Evolutionary conservation across 2,797 vertebrate species (phyloP), one percentile per base, ranked within the genome.

Genomic region (Hyperoplus immaculatus): DNA sequence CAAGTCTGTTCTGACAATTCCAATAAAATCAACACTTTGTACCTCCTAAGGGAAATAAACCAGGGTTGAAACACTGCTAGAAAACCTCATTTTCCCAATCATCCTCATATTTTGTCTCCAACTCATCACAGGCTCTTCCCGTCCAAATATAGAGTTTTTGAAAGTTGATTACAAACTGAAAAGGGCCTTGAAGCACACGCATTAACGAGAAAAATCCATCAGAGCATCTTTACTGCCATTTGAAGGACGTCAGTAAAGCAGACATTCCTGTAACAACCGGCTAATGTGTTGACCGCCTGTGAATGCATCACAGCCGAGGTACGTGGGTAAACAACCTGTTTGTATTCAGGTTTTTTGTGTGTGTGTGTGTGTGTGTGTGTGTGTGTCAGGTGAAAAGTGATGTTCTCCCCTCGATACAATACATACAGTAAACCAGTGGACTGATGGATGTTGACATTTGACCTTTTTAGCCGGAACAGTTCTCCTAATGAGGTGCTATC

Each of bases 401-500:
- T 73, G 58, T 72, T 73, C 78, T 68, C 36, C 29, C 56, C 13
- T 64, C 14, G 42, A 74, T 42, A 68, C 53, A 46, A 72, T 42
- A 68, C 53, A 42, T 69, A 12, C 81, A 75, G 72, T 74, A 64
- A 67, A 29, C 29, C 29, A 2, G 60, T 59, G 47, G 60, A 18
- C 64, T 46, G 16, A 79, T 36, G 77, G 79, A 64, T 63, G 81
- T 4, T 63, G 53, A 46, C 29, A 64, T 56, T 69, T 84, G 84
- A 91, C 89, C 89, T 92, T 89, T 29, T 86, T 69, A 85, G 67
- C 63, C 39, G 0, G 70, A 89, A 80, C 73, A n/a, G 81, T 72
- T 82, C 78, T 70, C 29, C 82, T 92, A 89, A 91, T 89, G 84
- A 89, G 88, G 61, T 71, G 78, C 4, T 81, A 92, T 94, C 50